Conservation (phyloP, 2,888 invertebrate genomes). For the Leptura quadrifasciata region DNA sequence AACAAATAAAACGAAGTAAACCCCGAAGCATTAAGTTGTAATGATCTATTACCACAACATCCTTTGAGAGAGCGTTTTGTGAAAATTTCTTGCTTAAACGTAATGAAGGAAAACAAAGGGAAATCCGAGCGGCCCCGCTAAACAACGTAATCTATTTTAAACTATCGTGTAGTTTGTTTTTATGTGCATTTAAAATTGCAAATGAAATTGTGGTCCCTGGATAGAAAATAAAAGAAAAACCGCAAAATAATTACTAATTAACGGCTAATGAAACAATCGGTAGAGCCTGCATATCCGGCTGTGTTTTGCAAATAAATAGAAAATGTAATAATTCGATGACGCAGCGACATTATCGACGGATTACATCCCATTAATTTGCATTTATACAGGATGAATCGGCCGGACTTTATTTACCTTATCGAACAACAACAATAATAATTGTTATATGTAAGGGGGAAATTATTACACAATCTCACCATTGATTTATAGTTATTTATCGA, state of each 20-base stretch:
- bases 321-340: background rate
- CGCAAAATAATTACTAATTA: constrained; percentile 26
- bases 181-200: background rate
- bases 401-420: too few relatives aligned
- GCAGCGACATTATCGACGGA: background rate
- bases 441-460: too few relatives aligned
- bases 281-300: background rate
- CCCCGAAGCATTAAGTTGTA: constrained; percentile 49
- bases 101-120: constrained; percentile 51
- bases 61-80: constrained; percentile 50
- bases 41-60: constrained; percentile 52
- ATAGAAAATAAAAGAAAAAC: constrained; percentile 19
- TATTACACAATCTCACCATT: too few relatives aligned
- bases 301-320: constrained; percentile 16
- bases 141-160: constrained; percentile 42
- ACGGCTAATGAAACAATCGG: constrained; percentile 27
- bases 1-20: constrained; percentile 45
- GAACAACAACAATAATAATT: too few relatives aligned
- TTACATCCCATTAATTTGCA: background rate
- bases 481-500: too few relatives aligned
- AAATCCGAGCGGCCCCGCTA: constrained; percentile 32
- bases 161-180: constrained; percentile 39
- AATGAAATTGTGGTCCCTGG: constrained; percentile 20
- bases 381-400: background rate
- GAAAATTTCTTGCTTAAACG: constrained; percentile 49